Evolutionary conservation across 2,888 invertebrate genomes (phyloP), one percentile per base, ranked within the genome.

Genomic region (Lasioglossum vierecki): DNA sequence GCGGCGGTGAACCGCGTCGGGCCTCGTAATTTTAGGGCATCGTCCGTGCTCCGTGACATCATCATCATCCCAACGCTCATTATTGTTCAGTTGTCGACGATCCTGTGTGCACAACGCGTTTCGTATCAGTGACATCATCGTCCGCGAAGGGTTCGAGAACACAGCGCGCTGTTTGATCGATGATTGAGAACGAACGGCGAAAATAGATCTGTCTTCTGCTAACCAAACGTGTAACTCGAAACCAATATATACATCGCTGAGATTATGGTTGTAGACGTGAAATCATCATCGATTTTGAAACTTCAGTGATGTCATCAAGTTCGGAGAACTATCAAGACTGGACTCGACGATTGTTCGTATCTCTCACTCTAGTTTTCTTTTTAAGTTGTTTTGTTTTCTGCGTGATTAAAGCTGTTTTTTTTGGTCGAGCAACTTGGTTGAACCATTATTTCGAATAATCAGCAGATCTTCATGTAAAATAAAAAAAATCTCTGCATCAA

Each of bases 181-280:
- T 53, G 85, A 80, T 84, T 68, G 60, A 76, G 44, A 13, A 11
- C 75, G 76, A 79, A 83, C 82, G 84, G 89, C 90, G 87, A 84
- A 89, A 90, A 91, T 90, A 90, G 91, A 91, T 90, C 90, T 66
- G 82, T 84, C 90, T 88, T 86, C 78, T 57, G 80, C 73, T 39
- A 80, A 72, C 63, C 60, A 53, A 75, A 80, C 35, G 46, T 9
- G 80, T 73, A 74, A 85, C 79, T 30, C 82, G 80, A 89, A 81
- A 79, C 79, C 71, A 53, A 60, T 81, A 75, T 63, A 44, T n/a
- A 9, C 26, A 8, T 15, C 39, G 26, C 8, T 13, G 4, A 35
- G 39, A 41, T 39, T 35, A 22, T n/a, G n/a, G 1, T 68, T 22
- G 22, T 1, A 22, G 35, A 11, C 39, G 35, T 68, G 68, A 68